phyloP scores from a whole-genome alignment of 2,797 vertebrate genomes.

The Mycteria americana region DNA sequence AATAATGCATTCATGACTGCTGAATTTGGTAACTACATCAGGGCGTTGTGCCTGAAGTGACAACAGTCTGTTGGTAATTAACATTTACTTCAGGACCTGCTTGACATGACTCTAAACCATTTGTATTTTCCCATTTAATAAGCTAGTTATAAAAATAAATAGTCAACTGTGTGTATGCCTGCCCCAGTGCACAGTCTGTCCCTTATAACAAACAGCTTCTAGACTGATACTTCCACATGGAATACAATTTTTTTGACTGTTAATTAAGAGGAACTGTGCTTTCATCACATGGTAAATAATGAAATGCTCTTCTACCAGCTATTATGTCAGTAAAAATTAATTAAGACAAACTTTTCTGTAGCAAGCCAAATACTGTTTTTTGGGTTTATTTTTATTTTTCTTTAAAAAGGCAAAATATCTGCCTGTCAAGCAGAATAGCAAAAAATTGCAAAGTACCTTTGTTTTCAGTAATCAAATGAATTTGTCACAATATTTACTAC shows the following conservation, averaged over 20 bases:
- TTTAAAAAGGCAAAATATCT: neutral
- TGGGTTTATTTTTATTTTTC: neutral
- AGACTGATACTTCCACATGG: neutral
- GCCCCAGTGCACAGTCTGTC: neutral
- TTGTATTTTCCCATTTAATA: slow-evolving; percentile 19
- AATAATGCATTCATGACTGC: neutral
- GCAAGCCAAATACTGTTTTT: neutral
- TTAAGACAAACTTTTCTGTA: neutral
- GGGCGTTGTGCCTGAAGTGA: neutral
- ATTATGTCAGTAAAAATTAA: neutral
- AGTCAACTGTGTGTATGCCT: neutral
- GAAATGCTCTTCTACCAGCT: slow-evolving; percentile 17
- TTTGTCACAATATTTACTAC: neutral
- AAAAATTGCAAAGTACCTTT: neutral
- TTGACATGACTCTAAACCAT: neutral
- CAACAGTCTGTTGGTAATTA: slow-evolving; percentile 36
- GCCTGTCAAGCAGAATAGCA: neutral
- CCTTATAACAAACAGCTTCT: slow-evolving; percentile 25
- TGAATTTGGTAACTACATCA: slow-evolving; percentile 4
- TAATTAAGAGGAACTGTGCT: slow-evolving; percentile 43
- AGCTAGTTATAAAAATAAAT: slow-evolving; percentile 1
- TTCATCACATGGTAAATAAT: slow-evolving; percentile 9
- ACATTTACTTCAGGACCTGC: neutral
- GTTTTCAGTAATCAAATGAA: neutral
- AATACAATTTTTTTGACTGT: neutral